Conservation (phyloP, 2,888 invertebrate genomes). For the Chamaedrilus cognettii region DNA sequence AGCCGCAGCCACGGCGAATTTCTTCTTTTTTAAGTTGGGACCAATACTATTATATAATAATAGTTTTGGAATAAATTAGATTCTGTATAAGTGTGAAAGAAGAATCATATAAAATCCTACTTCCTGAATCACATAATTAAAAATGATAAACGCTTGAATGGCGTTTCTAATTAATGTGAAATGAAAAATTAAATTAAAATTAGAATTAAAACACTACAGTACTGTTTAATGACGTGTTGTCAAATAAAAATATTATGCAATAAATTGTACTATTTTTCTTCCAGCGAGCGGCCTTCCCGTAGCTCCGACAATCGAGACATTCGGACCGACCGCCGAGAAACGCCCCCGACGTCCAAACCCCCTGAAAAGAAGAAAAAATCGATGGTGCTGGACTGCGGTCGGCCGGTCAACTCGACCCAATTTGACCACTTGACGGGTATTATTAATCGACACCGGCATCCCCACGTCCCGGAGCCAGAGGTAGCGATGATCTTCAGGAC, state of each 20-base stretch:
- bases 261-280: not conserved
- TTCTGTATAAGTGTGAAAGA: too few relatives aligned
- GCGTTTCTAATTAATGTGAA: too few relatives aligned
- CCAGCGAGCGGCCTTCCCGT: not conserved
- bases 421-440: slow-evolving; percentile 87
- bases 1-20: too few relatives aligned
- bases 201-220: not conserved
- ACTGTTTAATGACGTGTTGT: not conserved
- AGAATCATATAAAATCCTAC: too few relatives aligned
- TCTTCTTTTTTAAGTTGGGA: too few relatives aligned
- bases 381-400: slow-evolving; percentile 68
- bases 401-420: slow-evolving; percentile 79
- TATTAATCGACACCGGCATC: slow-evolving; percentile 79
- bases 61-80: too few relatives aligned
- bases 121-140: too few relatives aligned
- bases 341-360: not conserved
- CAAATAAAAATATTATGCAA: not conserved
- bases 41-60: too few relatives aligned
- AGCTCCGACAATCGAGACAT: not conserved
- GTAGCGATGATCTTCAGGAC: slow-evolving; percentile 57
- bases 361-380: slow-evolving; percentile 30
- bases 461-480: slow-evolving; percentile 79
- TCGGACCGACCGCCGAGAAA: not conserved
- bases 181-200: not conserved
- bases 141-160: too few relatives aligned